Conservation (phyloP, 2,797 vertebrate species). For the Galaxias olidus region DNA sequence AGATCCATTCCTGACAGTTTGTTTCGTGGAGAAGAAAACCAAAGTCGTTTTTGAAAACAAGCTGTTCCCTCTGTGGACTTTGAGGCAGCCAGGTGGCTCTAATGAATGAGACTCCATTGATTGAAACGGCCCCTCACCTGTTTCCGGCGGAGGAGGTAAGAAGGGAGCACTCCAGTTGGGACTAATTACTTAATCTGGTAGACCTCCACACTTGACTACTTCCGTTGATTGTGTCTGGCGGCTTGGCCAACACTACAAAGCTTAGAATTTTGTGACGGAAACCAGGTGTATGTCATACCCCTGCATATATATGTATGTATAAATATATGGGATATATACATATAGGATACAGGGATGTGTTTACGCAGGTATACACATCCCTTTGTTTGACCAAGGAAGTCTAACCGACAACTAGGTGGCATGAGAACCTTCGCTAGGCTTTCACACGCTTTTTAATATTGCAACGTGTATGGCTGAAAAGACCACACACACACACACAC, state of each 20-base stretch:
- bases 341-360: no score
- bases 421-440: no score
- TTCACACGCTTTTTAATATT: no score
- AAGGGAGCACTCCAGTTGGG: constrained; percentile 22
- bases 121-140: constrained; percentile 23
- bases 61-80: constrained; percentile 18
- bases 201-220: constrained; percentile 54
- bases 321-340: no score
- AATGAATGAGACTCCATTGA: constrained; percentile 39
- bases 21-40: constrained; percentile 15
- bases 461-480: no score
- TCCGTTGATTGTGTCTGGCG: constrained; percentile 48
- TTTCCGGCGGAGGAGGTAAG: constrained; percentile 26
- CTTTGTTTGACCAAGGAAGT: no score
- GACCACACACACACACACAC: background rate
- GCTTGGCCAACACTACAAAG: constrained; percentile 19
- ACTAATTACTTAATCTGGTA: constrained; percentile 40
- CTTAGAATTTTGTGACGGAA: constrained; percentile 22
- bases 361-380: no score
- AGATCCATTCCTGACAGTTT: constrained; percentile 7
- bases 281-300: constrained; percentile 11
- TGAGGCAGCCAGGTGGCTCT: background rate
- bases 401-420: no score
- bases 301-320: background rate
- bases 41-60: constrained; percentile 16